These are phyloP conservation scores for Dendronephthya gigantea DNA, from an alignment of 64 coral and sea anemone genomes.

Conservation along the genomic window DNA sequence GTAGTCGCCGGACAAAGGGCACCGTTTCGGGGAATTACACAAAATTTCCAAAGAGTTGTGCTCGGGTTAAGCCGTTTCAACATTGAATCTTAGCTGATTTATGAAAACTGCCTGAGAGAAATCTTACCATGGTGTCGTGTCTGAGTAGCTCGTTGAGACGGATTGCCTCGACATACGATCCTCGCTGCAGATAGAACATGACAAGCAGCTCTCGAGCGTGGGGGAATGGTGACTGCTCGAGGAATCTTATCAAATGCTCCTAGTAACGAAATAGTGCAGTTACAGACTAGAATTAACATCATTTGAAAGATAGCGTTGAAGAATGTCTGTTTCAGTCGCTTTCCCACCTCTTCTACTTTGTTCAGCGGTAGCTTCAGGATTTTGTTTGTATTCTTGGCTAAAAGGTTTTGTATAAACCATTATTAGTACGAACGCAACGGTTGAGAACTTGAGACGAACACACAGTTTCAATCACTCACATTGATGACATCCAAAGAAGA, in stretches of 20 bases:
- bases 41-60: no score
- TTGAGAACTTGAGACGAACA: neutral
- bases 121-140: conserved; percentile 43
- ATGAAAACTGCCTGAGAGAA: no score
- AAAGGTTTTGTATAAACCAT: no score
- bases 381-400: conserved; percentile 57
- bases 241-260: conserved; percentile 51
- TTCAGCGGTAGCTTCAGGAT: conserved; percentile 62
- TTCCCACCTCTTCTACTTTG: conserved; percentile 65
- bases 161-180: conserved; percentile 73
- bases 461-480: conserved; percentile 39
- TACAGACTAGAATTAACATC: no score
- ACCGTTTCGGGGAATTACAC: no score
- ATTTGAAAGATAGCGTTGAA: neutral
- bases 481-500: conserved; percentile 79
- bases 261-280: neutral
- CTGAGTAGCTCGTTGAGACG: conserved; percentile 69
- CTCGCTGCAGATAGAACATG: conserved; percentile 77
- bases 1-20: no score
- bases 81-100: no score
- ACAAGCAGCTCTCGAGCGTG: conserved; percentile 70
- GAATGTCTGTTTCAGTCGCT: neutral
- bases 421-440: no score
- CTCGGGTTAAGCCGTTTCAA: no score
- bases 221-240: conserved; percentile 43